These are phyloP conservation scores for Heliconius hermathena DNA, from an alignment of 1,140 invertebrate species.

Conservation along the genomic window DNA sequence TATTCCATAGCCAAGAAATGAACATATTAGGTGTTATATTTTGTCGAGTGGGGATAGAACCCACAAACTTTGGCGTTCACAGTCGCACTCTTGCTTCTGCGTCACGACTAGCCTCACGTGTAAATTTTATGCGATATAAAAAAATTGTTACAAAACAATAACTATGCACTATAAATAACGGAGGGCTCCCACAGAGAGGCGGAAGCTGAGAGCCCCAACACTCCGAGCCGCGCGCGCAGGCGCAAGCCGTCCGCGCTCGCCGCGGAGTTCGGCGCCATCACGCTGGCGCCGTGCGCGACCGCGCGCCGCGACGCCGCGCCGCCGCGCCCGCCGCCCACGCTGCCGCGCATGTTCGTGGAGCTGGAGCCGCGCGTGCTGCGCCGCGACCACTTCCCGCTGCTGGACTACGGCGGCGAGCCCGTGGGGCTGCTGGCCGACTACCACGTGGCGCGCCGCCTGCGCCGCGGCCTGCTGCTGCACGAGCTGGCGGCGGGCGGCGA, in stretches of 20 bases:
- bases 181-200: neutral
- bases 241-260: constrained; percentile 29
- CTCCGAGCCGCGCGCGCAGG: constrained; percentile 31
- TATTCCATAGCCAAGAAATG: too few relatives aligned
- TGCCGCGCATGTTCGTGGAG: constrained; percentile 66
- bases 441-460: constrained; percentile 61
- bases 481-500: constrained; percentile 43
- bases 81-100: too few relatives aligned
- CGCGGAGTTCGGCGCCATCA: constrained; percentile 25
- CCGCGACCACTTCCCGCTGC: constrained; percentile 54
- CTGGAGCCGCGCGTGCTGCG: constrained; percentile 64
- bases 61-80: too few relatives aligned
- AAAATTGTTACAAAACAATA: neutral
- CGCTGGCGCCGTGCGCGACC: constrained; percentile 47
- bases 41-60: too few relatives aligned
- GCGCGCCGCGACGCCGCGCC: constrained; percentile 50
- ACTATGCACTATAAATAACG: neutral
- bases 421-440: constrained; percentile 72
- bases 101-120: neutral
- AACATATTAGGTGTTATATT: too few relatives aligned
- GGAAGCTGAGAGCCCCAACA: constrained; percentile 22
- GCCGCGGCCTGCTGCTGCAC: constrained; percentile 57
- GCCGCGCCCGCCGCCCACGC: constrained; percentile 44
- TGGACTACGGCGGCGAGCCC: constrained; percentile 62
- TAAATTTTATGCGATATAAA: neutral